Conservation (phyloP, 2,113 vertebrate species). For the Melierax canorus region DNA sequence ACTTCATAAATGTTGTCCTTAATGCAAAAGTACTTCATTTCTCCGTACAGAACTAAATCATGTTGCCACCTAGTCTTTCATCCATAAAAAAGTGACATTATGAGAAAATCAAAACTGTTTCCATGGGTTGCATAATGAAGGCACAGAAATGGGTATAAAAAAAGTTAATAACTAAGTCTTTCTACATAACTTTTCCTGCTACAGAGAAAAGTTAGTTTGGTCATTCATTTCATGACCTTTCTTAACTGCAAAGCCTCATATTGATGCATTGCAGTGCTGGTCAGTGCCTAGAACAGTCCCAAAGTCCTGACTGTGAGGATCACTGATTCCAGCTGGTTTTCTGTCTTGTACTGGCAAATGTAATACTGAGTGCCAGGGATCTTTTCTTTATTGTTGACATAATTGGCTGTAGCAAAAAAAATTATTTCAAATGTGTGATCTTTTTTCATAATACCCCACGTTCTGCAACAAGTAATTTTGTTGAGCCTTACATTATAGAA, state of each 20-base stretch:
- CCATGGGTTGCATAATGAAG: rapidly evolving
- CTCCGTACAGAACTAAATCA: background rate
- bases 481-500: background rate
- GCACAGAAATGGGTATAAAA: background rate
- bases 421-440: background rate
- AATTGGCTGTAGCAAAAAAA: background rate
- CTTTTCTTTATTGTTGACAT: background rate
- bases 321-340: background rate
- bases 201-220: background rate
- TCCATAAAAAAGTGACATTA: background rate
- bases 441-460: background rate
- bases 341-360: background rate
- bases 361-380: background rate
- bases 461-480: background rate
- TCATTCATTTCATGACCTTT: background rate
- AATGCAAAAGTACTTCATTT: background rate
- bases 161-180: background rate
- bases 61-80: background rate
- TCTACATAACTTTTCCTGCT: background rate
- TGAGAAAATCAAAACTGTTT: background rate
- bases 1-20: background rate
- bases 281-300: background rate
- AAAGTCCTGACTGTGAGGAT: background rate
- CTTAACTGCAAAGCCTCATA: background rate
- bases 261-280: background rate